Base-by-base conservation (phyloP, 2,113 vertebrate species). In the Crotalus helleri region DNA sequence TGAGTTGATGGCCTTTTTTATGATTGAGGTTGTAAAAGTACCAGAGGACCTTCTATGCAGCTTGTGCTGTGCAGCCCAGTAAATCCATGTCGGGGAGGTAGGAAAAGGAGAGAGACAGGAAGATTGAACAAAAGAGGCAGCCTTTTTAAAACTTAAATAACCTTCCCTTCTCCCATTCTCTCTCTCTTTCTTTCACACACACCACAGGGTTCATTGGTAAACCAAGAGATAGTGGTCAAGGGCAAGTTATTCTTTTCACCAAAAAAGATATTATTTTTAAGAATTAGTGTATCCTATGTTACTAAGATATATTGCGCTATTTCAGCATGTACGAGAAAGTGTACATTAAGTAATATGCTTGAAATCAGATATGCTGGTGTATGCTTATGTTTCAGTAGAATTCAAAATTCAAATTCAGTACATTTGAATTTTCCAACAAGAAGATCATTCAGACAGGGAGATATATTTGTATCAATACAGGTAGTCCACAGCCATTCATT, bases 1-100 rank as follows among this genome's bases (percentile, higher is more conserved):
- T 92, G 90, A 85, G 87, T 55, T 93, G 93, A 91, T 89, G 69
- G 87, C 90, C 90, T 92, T 93, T 93, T 93, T 93, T 93, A 93
- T 85, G 54, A 64, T 21, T 54, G 13, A 53, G 90, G 69, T 59
- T n/a, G 55, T 93, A 89, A 93, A 93, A 88, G 55, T 53, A 91
- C 85, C 57, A 33, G 85, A 58, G 24, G 90, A n/a, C 69, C 29
- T 93, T 85, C 69, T 54, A 61, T 61, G 53, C 3, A 3, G 90
- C 55, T n/a, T 61, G 21, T 54, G 54, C 87, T 61, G 87, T 24
- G 24, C 81, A 81, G 54, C 44, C 44, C 85, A 90, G 86, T 89
- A 88, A 91, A 91, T 89, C 87, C 64, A 85, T 87, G 64, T 89
- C 64, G 39, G 33, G 24, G 86, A 91, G 64, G 23, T 21, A 12